phyloP scores from a whole-genome alignment of 2,888 invertebrate genomes.

The Pammene fasciana region DNA sequence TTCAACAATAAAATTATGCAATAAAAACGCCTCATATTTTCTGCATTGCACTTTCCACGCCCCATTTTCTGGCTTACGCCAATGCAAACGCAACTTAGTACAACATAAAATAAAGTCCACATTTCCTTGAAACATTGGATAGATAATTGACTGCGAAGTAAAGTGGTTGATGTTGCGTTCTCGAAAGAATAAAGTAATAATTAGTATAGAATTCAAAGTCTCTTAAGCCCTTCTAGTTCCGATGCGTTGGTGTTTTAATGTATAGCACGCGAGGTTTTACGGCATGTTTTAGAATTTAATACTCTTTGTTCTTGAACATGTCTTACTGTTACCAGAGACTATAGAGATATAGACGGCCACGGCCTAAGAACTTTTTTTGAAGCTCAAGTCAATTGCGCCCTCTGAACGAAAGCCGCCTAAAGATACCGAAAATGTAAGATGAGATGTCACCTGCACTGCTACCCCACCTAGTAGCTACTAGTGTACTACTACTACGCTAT shows the following conservation, averaged over 20 bases:
- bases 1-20: too few relatives aligned
- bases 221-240: neutral
- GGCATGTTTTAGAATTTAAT: constrained; percentile 19
- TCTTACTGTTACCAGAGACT: too few relatives aligned
- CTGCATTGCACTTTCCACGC: neutral
- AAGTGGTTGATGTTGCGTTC: neutral
- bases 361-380: too few relatives aligned
- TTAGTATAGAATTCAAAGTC: neutral
- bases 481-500: too few relatives aligned
- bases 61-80: neutral
- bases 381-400: too few relatives aligned
- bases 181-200: neutral
- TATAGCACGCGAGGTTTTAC: constrained; percentile 24
- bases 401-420: too few relatives aligned
- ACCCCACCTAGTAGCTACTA: too few relatives aligned
- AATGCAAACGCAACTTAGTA: neutral
- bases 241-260: neutral
- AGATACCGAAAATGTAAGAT: too few relatives aligned
- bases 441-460: too few relatives aligned
- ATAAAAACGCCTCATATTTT: neutral
- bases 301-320: constrained; percentile 27
- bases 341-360: too few relatives aligned
- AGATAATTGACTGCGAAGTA: constrained; percentile 5
- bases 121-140: neutral
- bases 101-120: neutral